phyloP scores from a whole-genome alignment of 2,888 invertebrate species.

The Dasypogon diadema region DNA sequence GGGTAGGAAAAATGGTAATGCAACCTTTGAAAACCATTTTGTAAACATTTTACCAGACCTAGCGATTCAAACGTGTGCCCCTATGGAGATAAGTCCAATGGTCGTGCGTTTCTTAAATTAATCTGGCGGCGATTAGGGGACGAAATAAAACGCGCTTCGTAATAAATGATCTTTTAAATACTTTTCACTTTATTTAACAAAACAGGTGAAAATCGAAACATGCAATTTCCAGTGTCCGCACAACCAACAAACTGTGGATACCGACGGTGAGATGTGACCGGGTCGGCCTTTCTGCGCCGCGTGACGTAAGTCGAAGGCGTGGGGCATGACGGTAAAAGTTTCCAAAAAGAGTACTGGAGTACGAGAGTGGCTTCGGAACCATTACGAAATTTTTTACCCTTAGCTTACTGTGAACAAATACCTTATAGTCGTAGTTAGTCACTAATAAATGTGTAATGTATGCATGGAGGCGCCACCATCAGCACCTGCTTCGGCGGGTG shows the following conservation, averaged over 20 bases:
- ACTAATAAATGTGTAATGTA: not conserved
- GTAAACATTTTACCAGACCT: too few relatives aligned
- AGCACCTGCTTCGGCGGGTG: conserved; percentile 23
- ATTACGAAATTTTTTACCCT: conserved; percentile 31
- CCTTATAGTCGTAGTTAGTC: conserved; percentile 32
- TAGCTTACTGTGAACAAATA: conserved; percentile 13
- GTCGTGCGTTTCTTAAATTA: too few relatives aligned
- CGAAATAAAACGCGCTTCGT: not conserved
- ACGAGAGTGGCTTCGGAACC: conserved; percentile 7
- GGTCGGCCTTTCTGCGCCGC: too few relatives aligned
- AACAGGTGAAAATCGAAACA: conserved; percentile 56
- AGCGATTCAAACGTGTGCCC: too few relatives aligned
- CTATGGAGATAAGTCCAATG: too few relatives aligned
- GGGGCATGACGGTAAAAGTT: conserved; percentile 2
- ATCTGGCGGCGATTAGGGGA: not conserved
- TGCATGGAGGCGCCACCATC: not conserved
- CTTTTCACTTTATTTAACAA: conserved; percentile 56
- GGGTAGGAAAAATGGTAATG: too few relatives aligned
- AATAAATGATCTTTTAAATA: conserved; percentile 6
- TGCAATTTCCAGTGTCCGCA: conserved; percentile 57
- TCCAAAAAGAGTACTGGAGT: conserved; percentile 21
- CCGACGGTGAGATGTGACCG: conserved; percentile 25
- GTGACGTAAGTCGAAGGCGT: not conserved
- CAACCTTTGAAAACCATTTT: too few relatives aligned
- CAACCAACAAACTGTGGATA: conserved; percentile 35